Conservation (phyloP, 2,888 invertebrate genomes). For the Rotaria socialis region DNA sequence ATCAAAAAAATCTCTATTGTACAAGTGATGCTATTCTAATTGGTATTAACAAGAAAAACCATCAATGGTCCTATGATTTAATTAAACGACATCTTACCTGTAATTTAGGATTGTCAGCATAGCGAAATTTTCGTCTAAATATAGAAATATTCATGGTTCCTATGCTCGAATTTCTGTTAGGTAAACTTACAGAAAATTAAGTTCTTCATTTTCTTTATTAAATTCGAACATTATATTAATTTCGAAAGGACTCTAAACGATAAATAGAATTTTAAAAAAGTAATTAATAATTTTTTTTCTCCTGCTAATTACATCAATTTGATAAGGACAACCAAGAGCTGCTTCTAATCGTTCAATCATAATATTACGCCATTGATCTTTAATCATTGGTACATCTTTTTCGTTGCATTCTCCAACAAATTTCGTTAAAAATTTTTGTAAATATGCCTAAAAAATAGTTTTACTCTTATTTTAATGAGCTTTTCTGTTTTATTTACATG, state of each 20-base stretch:
- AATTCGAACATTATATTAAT: conserved; percentile 17
- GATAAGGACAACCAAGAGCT: neutral
- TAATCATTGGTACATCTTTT: neutral
- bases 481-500: neutral
- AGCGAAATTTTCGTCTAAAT: conserved; percentile 18
- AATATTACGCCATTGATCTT: conserved; percentile 29
- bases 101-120: conserved; percentile 12
- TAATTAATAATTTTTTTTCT: neutral
- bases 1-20: conserved; percentile 11
- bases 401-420: neutral
- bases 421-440: conserved; percentile 4
- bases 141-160: neutral
- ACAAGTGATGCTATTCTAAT: conserved; percentile 2
- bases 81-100: neutral
- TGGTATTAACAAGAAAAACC: neutral
- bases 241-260: conserved; percentile 21
- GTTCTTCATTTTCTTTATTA: neutral
- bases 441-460: neutral
- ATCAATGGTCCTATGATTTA: neutral
- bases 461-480: too few relatives aligned
- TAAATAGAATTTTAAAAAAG: neutral
- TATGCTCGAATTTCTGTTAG: neutral
- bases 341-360: conserved; percentile 26
- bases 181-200: conserved; percentile 21
- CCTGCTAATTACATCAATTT: neutral